Base-by-base conservation (phyloP, 2,113 vertebrate species). In the Acanthisitta chloris region DNA sequence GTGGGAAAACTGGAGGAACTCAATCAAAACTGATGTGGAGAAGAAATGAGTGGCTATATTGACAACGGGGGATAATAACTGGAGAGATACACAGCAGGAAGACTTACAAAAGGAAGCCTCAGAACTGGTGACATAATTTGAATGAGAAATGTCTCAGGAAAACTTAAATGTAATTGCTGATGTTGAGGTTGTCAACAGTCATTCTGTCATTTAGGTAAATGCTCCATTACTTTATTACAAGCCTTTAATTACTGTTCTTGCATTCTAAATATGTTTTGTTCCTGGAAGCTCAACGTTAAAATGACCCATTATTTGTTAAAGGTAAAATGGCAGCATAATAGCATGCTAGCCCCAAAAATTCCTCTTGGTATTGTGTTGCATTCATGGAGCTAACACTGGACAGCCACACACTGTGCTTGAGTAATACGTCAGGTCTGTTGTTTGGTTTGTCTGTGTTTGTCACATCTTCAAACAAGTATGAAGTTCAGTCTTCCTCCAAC, bases 111-210 rank as follows among this genome's bases (percentile, higher is more conserved):
- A 94, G 76, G 48, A 3, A 94, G 9, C 51, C 69, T 94, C 79
- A 86, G 72, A 93, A 88, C 52, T 79, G 71, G 55, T 71, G 82
- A 81, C 64, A 71, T 64, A 81, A 90, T 95, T 88, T 92, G 85
- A 94, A 95, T 88, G 92, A 86, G 54, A 72, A 92, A 93, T 67
- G n/a, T 92, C 82, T 96, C 80, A 88, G 72, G 48, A 94, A 96
- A 94, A 86, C 61, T 78, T 93, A 88, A 94, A 96, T 94, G 92
- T 64, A 88, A 84, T 84, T 90, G 67, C 72, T 71, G n/a, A n/a
- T n/a, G 52, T 51, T 94, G 64, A 57, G 31, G 69, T 59, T 96
- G 90, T 83, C 93, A 96, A 70, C 72, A 92, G 64, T n/a, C 81
- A 76, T 90, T 89, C 83, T 94, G 72, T 88, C 88, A 74, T 81